Base-by-base conservation (phyloP, 2,797 vertebrate species). In the Morus bassanus region DNA sequence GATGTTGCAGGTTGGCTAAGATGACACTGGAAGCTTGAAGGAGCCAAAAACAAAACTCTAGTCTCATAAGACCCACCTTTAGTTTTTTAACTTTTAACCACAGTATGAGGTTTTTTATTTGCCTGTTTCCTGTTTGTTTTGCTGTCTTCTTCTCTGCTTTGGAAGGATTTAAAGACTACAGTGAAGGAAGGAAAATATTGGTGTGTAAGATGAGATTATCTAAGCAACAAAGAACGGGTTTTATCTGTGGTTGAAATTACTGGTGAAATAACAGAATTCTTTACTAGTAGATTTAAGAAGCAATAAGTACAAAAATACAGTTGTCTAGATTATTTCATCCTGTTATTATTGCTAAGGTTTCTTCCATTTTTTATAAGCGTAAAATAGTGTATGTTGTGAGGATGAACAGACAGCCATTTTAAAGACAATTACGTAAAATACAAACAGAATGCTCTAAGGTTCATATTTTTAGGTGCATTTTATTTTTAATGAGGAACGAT, bases 201-300 rank as follows among this genome's bases (percentile, higher is more conserved):
- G 15, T 89, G 64, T 88, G 51, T 88, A 70, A 91, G 57, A 91
- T 92, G 70, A 89, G 83, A 93, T 93, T 95, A 76, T 85, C 74
- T 76, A 70, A 74, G 59, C 59, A 54, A 2, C 67, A n/a, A 85
- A 70, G 48, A 91, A 85, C 81, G 37, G 4, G 2, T 75, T 95
- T 94, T 91, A 69, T 88, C 72, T 78, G 21, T 80, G 61, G 50
- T 83, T 89, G 41, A 91, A 94, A 92, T 86, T 91, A 56, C 33
- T 39, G 7, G 15, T 68, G 48, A 89, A 94, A 85, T 80, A 83
- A 68, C n/a, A 80, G 22, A 85, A 53, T 87, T 69, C 31, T 80
- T 95, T 89, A 31, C 76, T 64, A 82, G 63, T 43, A 46, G 28
- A 64, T 91, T 80, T 95, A 77, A 56, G 31, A 73, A 83, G 35